phyloP scores from a whole-genome alignment of 1,140 invertebrate species.

The Batillaria attramentaria region DNA sequence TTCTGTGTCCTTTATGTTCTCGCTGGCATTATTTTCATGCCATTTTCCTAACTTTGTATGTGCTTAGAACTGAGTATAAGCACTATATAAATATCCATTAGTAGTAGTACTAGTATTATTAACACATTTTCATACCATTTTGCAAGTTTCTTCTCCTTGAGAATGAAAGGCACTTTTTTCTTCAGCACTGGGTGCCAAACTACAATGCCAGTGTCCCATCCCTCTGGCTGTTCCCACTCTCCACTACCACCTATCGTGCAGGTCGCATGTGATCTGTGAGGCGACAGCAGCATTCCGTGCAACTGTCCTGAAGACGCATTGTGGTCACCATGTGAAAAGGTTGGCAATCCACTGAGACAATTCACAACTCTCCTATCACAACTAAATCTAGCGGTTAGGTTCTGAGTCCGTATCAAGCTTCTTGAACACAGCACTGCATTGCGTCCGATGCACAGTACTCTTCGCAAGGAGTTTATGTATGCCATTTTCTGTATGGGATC shows the following conservation, averaged over 20 bases:
- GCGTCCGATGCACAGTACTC: background rate
- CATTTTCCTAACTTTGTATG: too few relatives aligned
- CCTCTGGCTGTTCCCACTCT: constrained; percentile 59
- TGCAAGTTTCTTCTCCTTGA: constrained; percentile 50
- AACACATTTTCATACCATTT: constrained; percentile 62
- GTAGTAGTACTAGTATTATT: too few relatives aligned
- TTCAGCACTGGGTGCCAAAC: constrained; percentile 64
- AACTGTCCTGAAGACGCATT: background rate
- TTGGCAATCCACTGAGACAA: background rate
- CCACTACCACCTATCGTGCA: background rate
- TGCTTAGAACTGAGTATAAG: too few relatives aligned
- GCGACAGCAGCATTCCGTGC: background rate
- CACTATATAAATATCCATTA: too few relatives aligned
- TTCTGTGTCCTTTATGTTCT: too few relatives aligned
- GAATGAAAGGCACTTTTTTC: constrained; percentile 61
- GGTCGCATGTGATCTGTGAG: background rate
- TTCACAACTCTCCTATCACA: background rate
- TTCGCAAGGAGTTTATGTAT: background rate
- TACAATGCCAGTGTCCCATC: constrained; percentile 61
- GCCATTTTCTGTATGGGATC: too few relatives aligned
- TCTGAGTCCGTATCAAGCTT: constrained; percentile 10
- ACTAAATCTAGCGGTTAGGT: background rate
- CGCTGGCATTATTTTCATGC: too few relatives aligned
- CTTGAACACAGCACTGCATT: constrained; percentile 10
- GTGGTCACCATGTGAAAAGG: too few relatives aligned